Conservation (phyloP, 2,113 vertebrate genomes). For the Heterotis niloticus region DNA sequence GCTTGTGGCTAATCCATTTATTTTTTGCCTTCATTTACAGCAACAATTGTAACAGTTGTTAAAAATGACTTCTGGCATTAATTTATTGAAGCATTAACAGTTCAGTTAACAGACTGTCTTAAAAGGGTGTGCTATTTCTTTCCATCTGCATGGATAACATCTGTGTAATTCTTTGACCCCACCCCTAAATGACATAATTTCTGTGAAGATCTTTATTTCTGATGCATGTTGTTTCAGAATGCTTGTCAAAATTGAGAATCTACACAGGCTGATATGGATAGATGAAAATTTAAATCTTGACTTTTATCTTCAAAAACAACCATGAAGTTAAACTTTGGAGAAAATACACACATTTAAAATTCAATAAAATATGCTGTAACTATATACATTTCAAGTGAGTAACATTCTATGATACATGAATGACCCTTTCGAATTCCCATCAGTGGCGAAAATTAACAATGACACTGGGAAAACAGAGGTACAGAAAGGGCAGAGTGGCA, state of each 20-base stretch:
- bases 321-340: no score
- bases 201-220: no score
- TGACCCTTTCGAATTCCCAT: background rate
- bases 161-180: no score
- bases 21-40: background rate
- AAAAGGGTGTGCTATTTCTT: no score
- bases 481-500: background rate
- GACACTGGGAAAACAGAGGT: no score
- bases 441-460: background rate
- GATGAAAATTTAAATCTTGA: background rate
- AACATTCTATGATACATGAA: background rate
- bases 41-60: background rate
- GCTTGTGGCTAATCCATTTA: background rate
- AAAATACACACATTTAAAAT: background rate
- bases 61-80: background rate
- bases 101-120: background rate
- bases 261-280: background rate
- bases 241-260: no score
- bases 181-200: no score
- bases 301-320: background rate
- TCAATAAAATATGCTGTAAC: no score
- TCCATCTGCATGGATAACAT: no score
- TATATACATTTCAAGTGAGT: background rate
- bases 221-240: no score
- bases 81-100: background rate